Evolutionary conservation across 2,113 vertebrate species (phyloP).

Genomic region (Poicephalus meyeri): DNA sequence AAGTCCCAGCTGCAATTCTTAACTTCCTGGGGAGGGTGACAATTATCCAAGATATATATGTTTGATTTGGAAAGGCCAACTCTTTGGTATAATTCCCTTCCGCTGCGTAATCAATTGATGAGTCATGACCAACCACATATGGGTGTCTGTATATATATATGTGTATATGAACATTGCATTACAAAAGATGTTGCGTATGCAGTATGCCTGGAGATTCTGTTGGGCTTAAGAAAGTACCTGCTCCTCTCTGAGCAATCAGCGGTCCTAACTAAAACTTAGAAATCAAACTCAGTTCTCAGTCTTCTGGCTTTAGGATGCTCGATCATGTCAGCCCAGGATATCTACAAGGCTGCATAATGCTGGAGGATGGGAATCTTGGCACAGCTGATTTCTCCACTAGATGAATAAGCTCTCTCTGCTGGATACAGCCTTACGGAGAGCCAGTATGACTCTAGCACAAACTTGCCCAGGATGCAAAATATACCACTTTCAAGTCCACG

Average conservation of each 20-base stretch:
- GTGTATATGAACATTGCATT: neutral
- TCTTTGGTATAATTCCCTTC: conserved; percentile 25
- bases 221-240: neutral
- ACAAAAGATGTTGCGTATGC: neutral
- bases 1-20: conserved; percentile 6
- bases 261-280: neutral
- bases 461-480: neutral
- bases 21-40: conserved; percentile 49
- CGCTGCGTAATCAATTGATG: conserved; percentile 38
- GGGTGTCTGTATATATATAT: neutral
- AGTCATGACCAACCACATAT: conserved; percentile 13
- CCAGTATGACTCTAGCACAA: neutral
- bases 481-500: neutral
- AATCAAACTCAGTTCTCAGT: neutral
- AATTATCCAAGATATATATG: conserved; percentile 35
- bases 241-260: neutral
- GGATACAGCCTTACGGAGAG: neutral
- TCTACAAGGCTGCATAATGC: neutral
- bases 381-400: neutral
- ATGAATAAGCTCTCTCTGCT: neutral
- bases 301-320: neutral
- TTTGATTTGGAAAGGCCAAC: conserved; percentile 56
- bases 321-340: neutral
- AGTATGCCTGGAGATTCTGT: neutral
- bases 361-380: neutral